Evolutionary conservation across 2,888 invertebrate species (phyloP).

Genomic region (Euphydryas editha): DNA sequence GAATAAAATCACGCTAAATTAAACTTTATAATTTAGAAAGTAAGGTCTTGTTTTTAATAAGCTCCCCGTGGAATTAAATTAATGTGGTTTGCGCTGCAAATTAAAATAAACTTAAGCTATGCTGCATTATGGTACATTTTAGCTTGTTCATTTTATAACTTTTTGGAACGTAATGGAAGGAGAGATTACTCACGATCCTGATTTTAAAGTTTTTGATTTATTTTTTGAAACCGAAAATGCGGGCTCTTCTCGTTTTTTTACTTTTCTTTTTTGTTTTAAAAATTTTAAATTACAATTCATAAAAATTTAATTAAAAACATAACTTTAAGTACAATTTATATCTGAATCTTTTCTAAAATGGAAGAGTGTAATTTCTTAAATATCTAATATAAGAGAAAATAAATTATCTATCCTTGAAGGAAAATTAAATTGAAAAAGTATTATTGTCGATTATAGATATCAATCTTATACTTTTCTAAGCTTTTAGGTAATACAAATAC

Average conservation of each 20-base stretch:
- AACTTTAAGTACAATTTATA: no score
- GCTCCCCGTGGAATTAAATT: slow-evolving; percentile 43
- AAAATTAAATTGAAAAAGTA: no score
- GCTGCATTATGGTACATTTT: slow-evolving; percentile 56
- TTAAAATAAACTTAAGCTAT: slow-evolving; percentile 50
- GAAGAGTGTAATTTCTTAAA: no score
- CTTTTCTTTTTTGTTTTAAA: slow-evolving; percentile 24
- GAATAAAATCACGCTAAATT: slow-evolving; percentile 46
- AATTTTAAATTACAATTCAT: background rate
- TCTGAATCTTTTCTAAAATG: no score
- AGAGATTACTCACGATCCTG: slow-evolving; percentile 62
- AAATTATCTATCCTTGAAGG: no score
- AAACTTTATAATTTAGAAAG: slow-evolving; percentile 54
- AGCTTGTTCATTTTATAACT: slow-evolving; percentile 34
- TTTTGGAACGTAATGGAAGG: slow-evolving; percentile 54
- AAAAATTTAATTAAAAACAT: background rate
- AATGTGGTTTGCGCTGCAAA: slow-evolving; percentile 36
- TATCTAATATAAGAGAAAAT: no score
- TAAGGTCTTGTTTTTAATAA: slow-evolving; percentile 56
- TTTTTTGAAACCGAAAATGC: slow-evolving; percentile 63
- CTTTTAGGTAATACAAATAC: no score
- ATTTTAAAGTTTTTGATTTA: slow-evolving; percentile 70
- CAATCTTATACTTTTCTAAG: no score
- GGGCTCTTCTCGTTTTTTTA: slow-evolving; percentile 50
- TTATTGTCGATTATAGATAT: no score